A percentile compares a stretch with the other conserved stretches of the same genome.
Conservation (phyloP, 2,888 invertebrate species). For the Xestia ashworthii region DNA sequence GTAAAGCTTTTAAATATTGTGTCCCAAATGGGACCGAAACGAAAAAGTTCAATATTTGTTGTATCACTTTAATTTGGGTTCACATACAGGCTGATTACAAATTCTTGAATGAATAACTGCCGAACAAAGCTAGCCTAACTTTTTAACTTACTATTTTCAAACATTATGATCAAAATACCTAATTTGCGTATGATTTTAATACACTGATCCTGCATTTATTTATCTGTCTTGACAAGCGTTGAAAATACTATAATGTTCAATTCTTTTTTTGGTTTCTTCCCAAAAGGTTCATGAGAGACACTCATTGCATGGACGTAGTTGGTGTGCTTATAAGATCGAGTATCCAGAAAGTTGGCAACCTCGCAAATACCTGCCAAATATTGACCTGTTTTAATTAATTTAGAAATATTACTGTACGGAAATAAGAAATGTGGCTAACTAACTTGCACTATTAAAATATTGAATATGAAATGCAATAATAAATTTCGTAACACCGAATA, state of each 20-base stretch:
- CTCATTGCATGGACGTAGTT: background rate
- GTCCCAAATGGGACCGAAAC: conserved; percentile 25
- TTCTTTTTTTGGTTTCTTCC: background rate
- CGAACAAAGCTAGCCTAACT: background rate
- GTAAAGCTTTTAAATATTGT: conserved; percentile 17
- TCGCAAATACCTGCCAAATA: too few species aligned
- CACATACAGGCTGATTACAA: conserved; percentile 59
- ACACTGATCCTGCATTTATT: background rate
- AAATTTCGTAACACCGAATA: too few species aligned
- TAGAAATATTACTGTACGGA: too few species aligned
- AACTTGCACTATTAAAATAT: too few species aligned
- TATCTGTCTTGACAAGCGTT: background rate
- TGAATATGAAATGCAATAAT: too few species aligned
- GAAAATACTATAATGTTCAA: background rate
- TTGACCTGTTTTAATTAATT: too few species aligned
- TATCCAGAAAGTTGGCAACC: too few species aligned
- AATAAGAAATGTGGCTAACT: too few species aligned
- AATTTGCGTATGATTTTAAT: background rate
- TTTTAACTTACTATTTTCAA: background rate
- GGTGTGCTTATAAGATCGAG: too few species aligned
- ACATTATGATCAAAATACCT: background rate
- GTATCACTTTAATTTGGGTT: conserved; percentile 42
- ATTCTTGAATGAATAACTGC: background rate
- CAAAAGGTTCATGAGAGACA: background rate
- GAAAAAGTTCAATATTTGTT: conserved; percentile 62